Base-by-base conservation (phyloP, 2,888 invertebrate species). In the Colostygia pectinataria region DNA sequence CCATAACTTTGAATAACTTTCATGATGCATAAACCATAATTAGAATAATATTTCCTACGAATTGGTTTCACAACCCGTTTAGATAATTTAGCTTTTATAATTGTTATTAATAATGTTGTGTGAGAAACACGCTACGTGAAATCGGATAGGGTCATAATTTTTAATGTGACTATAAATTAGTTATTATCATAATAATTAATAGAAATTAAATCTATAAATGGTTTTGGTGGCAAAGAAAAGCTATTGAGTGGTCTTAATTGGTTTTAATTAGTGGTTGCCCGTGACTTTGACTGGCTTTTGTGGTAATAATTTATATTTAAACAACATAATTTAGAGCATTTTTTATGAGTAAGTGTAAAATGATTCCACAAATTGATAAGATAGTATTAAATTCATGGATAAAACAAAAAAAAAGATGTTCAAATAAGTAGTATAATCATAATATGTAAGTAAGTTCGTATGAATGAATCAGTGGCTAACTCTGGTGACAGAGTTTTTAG, bases 91-190 rank as follows among this genome's bases (percentile, higher is more conserved):
- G 31, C 29, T 48, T 42, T 53, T 53, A 41, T 29, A 53, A 52
- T 55, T 57, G 32, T 14, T 55, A 59, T 41, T 41, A 53, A 47
- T 47, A 39, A 53, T 46, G 42, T 50, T 45, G 57, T 52, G 50
- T 37, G 55, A 53, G 52, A 53, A 49, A 43, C 42, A 33, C 10
- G 41, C 20, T 39, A 40, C 41, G 36, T 52, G 52, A 52, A 47
- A 53, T 53, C 39, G 6, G 46, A 57, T 55, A 47, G 48, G 46
- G 45, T 32, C 53, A 50, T 61, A 39, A 55, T 33, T 57, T 51
- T 58, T 55, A 14, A 61, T 55, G 41, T 49, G 47, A 14, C 43
- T 51, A 45, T 60, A 54, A 57, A 53, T 55, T 38, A 31, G 36
- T 53, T 46, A 50, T 52, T 54, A 53, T 37, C 33, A 48, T 59